Evolutionary conservation across 1,140 invertebrate species (phyloP).

Genomic region (Microplitis mediator): DNA sequence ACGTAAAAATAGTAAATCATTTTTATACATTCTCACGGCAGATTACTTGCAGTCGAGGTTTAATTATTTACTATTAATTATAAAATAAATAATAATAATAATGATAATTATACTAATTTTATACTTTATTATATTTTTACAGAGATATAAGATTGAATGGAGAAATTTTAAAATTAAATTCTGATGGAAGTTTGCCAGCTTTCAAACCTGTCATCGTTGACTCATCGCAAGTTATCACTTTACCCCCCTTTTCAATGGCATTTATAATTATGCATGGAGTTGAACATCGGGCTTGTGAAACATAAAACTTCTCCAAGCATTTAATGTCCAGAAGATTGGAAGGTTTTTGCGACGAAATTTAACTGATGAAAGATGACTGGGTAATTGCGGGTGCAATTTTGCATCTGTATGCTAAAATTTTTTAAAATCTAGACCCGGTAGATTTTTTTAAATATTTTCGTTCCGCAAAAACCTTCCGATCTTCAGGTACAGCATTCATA

Average conservation of each 20-base stretch:
- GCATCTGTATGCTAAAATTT: too few relatives aligned
- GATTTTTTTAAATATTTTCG: too few relatives aligned
- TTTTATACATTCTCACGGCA: slow-evolving; percentile 51
- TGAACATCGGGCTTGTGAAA: slow-evolving; percentile 40
- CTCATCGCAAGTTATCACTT: slow-evolving; percentile 54
- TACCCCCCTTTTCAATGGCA: slow-evolving; percentile 67
- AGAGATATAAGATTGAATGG: slow-evolving; percentile 67
- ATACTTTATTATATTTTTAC: slow-evolving; percentile 47
- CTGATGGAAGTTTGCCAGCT: slow-evolving; percentile 60
- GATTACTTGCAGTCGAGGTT: slow-evolving; percentile 54
- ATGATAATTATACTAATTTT: too few relatives aligned
- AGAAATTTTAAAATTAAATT: slow-evolving; percentile 57
- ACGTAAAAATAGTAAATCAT: slow-evolving; percentile 36
- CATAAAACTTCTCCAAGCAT: slow-evolving; percentile 12
- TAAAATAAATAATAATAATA: too few relatives aligned
- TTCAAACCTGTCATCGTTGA: slow-evolving; percentile 61
- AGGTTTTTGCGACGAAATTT: neutral
- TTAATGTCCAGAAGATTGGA: neutral
- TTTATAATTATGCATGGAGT: slow-evolving; percentile 61
- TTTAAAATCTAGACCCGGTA: too few relatives aligned
- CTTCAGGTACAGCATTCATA: too few relatives aligned
- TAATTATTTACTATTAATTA: slow-evolving; percentile 4
- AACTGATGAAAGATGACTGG: too few relatives aligned
- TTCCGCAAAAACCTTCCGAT: too few relatives aligned
- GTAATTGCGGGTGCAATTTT: too few relatives aligned